Base-by-base conservation (phyloP, 2,113 vertebrate species). In the Phocoena sinus region DNA sequence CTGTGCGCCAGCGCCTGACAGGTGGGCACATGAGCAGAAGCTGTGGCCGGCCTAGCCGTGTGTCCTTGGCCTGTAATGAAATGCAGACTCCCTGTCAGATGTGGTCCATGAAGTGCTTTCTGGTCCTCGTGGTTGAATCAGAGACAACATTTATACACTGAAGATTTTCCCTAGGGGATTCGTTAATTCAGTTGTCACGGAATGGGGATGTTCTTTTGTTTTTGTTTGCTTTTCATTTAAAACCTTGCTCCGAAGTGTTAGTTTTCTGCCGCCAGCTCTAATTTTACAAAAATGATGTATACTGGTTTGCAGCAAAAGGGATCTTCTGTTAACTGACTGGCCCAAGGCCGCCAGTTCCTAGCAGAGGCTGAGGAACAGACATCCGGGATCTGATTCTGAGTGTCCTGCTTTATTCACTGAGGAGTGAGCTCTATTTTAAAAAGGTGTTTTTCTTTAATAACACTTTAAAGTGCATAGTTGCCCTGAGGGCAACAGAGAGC, bases 161-260 rank as follows among this genome's bases (percentile, higher is more conserved):
- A 50, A 31, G n/a, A 36, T 56, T 38, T 76, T 44, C 21, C 36
- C 17, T 47, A 25, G 92, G 20, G 25, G 3, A 6, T 9, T 60
- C 56, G 15, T 12, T 23, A 70, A 33, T 33, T 21, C 28, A 15
- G 67, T 11, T 31, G 53, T 74, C 18, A 0, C 38, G 20, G 28
- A 33, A 12, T 8, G 25, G 33, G 20, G 12, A 4, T 8, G 36
- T 12, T 2, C n/a, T 76, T 63, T 56, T 44, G 41, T 18, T 44
- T 70, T 53, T 23, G 28, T 88, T 71, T 73, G 77, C 81, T 83
- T 82, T 91, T 73, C 26, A 21, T 67, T 79, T 50, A 67, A 65
- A 60, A 71, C 83, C 21, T 71, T 53, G 63, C 56, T 41, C 18
- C 3, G 33, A 65, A 41, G 47, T 38, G 36, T 77, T 70, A 17